Percentiles rank a stretch among this genome's conserved stretches.
Evolutionary conservation across 1,140 invertebrate species (phyloP).

Genomic region (Bombus cullumanus): DNA sequence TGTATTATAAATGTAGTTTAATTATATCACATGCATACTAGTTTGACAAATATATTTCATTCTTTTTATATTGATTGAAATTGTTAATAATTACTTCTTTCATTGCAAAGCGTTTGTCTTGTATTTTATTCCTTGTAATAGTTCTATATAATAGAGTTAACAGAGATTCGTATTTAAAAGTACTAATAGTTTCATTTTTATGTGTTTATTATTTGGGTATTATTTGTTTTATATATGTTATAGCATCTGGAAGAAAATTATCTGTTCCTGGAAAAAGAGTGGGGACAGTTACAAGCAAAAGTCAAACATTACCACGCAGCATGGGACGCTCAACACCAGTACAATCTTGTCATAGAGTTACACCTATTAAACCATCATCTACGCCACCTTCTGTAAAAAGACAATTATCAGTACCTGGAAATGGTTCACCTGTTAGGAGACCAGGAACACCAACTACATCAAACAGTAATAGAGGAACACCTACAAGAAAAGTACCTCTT

Average conservation of each 20-base stretch:
- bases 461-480: constrained; percentile 76
- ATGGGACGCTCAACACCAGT: constrained; percentile 88
- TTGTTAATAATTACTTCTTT: constrained; percentile 4
- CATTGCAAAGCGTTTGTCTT: constrained; percentile 27
- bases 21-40: constrained; percentile 5
- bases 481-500: constrained; percentile 79
- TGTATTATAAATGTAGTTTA: not conserved
- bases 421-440: constrained; percentile 86
- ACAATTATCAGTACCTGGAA: constrained; percentile 89
- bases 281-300: constrained; percentile 87
- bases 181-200: constrained; percentile 15
- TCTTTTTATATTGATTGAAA: constrained; percentile 8
- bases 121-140: constrained; percentile 53
- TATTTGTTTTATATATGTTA: constrained; percentile 29
- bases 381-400: constrained; percentile 92
- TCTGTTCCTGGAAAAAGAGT: constrained; percentile 87
- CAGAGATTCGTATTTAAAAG: constrained; percentile 10
- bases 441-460: constrained; percentile 82
- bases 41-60: constrained; percentile 2
- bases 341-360: constrained; percentile 81
- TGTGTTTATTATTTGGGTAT: not conserved
- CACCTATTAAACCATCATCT: constrained; percentile 88
- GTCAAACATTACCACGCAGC: constrained; percentile 91
- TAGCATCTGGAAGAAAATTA: constrained; percentile 89
- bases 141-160: constrained; percentile 38